phyloP scores from a whole-genome alignment of 2,888 invertebrate species.

The Pristionchus exspectatus region DNA sequence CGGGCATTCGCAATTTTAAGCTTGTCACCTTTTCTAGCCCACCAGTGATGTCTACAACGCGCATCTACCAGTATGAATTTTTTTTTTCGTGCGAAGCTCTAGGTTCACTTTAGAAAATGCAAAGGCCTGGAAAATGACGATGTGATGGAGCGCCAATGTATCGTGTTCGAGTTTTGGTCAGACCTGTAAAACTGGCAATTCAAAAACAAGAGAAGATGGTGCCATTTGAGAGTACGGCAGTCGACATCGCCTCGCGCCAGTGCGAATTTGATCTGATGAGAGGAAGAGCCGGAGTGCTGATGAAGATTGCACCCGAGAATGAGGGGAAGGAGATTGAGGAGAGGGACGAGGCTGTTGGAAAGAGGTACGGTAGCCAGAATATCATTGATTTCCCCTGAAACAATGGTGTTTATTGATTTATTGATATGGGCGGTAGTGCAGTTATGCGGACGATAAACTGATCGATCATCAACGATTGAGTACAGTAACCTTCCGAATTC shows the following conservation, averaged over 20 bases:
- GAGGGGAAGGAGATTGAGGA: slow-evolving; percentile 90
- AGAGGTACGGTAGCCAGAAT: slow-evolving; percentile 78
- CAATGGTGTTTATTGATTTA: slow-evolving; percentile 81
- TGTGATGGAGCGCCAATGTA: no score
- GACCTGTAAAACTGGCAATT: slow-evolving; percentile 78
- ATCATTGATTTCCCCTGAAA: no score
- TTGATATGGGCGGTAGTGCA: neutral
- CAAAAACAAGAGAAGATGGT: neutral
- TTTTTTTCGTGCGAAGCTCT: no score
- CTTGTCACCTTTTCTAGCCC: no score
- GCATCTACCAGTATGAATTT: no score
- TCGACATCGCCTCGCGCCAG: slow-evolving; percentile 91
- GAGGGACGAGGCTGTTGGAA: slow-evolving; percentile 89
- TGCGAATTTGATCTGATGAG: slow-evolving; percentile 90
- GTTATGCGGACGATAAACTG: no score
- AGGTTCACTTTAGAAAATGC: no score
- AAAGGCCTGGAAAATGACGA: no score
- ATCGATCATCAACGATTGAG: neutral
- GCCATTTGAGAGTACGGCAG: slow-evolving; percentile 84
- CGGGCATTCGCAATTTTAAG: no score
- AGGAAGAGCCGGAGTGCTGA: slow-evolving; percentile 91
- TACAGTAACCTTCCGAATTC: slow-evolving; percentile 70
- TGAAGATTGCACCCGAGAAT: slow-evolving; percentile 93
- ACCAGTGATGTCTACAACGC: no score
- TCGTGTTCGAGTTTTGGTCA: no score